These are phyloP conservation scores for Actinemys pallida DNA, from an alignment of 2,113 vertebrate species.

Conservation along the genomic window DNA sequence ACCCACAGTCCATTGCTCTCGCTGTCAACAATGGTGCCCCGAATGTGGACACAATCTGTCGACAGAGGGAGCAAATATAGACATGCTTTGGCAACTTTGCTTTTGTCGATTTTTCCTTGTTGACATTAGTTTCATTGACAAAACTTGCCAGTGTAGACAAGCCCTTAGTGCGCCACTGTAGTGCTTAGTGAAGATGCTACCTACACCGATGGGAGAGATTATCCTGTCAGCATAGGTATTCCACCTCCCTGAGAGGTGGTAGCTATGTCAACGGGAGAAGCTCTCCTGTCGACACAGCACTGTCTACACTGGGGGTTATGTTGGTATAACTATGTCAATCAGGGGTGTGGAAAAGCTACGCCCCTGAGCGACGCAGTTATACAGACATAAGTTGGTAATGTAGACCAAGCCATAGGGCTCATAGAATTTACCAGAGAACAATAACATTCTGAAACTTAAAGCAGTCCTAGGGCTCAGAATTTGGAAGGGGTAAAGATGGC, in stretches of 20 bases:
- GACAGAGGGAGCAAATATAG: too few relatives aligned
- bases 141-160: too few relatives aligned
- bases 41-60: too few relatives aligned
- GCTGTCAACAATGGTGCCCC: too few relatives aligned
- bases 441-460: background rate
- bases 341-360: background rate
- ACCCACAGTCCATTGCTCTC: too few relatives aligned
- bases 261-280: background rate
- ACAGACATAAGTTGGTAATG: background rate
- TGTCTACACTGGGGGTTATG: background rate
- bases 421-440: background rate
- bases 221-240: background rate
- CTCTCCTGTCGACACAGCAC: background rate
- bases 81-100: too few relatives aligned
- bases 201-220: background rate
- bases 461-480: background rate
- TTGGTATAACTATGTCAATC: background rate
- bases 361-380: background rate
- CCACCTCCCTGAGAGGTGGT: background rate
- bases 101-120: too few relatives aligned
- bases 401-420: background rate
- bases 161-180: too few relatives aligned
- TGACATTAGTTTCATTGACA: too few relatives aligned
- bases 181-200: background rate
- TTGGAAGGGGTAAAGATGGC: background rate